A percentile compares a stretch with the other conserved stretches of the same genome.
phyloP scores from a whole-genome alignment of 1,140 invertebrate species.

The Trichogramma pretiosum region DNA sequence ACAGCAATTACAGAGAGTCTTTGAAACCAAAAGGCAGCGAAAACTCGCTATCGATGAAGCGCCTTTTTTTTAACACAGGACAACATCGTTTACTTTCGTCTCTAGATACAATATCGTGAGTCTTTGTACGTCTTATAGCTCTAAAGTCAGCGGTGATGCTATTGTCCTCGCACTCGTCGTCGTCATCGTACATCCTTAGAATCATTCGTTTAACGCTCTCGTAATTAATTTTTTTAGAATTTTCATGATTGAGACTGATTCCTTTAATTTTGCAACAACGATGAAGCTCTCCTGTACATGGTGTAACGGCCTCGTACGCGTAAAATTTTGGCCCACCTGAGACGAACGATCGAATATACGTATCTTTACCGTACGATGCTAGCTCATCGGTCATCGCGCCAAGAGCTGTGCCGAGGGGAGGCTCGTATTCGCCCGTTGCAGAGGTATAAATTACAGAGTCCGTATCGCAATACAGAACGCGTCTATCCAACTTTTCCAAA shows the following conservation, averaged over 20 bases:
- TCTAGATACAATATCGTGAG: not conserved
- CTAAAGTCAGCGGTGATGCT: not conserved
- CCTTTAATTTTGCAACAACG: slow-evolving; percentile 19
- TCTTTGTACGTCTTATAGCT: not conserved
- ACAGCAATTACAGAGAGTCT: not conserved
- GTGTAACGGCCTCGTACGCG: not conserved
- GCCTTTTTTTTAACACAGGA: not conserved
- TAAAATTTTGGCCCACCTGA: slow-evolving; percentile 3
- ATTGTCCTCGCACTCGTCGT: not conserved
- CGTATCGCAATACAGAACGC: slow-evolving; percentile 40
- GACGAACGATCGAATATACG: slow-evolving; percentile 21
- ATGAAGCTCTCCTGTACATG: not conserved
- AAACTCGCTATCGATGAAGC: not conserved
- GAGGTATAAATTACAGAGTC: slow-evolving; percentile 31
- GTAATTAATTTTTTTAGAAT: not conserved
- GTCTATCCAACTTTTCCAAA: slow-evolving; percentile 27
- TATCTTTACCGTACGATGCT: slow-evolving; percentile 15
- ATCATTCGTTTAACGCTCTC: not conserved
- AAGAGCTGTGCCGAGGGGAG: slow-evolving; percentile 24
- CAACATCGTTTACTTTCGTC: not conserved
- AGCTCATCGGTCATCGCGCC: slow-evolving; percentile 32
- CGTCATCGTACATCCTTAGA: not conserved
- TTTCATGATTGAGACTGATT: slow-evolving; percentile 15
- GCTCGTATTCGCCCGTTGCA: slow-evolving; percentile 13
- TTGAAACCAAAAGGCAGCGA: not conserved